Evolutionary conservation across 2,113 vertebrate species (phyloP).

Genomic region (Megaceryle maxima): DNA sequence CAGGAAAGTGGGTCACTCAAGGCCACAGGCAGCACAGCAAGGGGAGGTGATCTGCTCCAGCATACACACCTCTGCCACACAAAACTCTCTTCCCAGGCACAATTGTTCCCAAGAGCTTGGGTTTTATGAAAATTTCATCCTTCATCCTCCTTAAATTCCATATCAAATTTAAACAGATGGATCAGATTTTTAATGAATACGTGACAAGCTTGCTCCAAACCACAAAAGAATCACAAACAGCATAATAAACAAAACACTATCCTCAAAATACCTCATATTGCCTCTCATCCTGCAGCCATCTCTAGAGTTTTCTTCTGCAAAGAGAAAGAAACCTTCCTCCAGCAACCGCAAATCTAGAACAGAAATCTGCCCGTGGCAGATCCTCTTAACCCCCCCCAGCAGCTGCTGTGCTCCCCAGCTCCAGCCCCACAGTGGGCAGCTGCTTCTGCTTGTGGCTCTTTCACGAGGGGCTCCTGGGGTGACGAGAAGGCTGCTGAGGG

Average conservation of each 20-base stretch:
- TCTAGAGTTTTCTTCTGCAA: neutral
- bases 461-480: neutral
- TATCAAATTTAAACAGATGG: neutral
- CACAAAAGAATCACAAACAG: neutral
- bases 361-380: neutral
- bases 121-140: neutral
- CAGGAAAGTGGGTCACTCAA: neutral
- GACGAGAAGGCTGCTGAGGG: neutral
- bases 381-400: neutral
- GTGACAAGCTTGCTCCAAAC: neutral
- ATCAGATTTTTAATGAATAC: neutral
- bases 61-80: neutral
- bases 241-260: neutral
- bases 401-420: neutral
- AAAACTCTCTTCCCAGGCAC: neutral
- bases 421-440: rapidly evolving
- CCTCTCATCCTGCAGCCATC: neutral
- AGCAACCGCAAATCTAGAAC: neutral
- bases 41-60: neutral
- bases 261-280: neutral
- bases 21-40: neutral
- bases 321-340: neutral
- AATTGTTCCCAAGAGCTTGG: neutral
- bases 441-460: neutral
- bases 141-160: neutral